Evolutionary conservation across 1,140 invertebrate species (phyloP), one percentile per base, ranked within the genome.

Genomic region (Nasonia longicornis): DNA sequence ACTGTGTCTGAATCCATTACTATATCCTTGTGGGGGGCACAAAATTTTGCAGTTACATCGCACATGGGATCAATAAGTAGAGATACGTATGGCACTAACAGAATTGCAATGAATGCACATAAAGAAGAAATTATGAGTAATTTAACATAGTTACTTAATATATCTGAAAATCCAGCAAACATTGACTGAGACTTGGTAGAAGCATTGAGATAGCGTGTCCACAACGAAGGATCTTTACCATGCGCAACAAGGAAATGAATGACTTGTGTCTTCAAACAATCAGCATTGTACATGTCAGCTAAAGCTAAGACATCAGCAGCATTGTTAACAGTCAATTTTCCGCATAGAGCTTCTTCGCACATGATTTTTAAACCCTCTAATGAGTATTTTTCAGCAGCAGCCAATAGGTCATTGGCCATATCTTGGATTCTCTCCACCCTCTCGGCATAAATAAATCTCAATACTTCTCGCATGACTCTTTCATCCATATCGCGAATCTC

Each of bases 341-440:
- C 95, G 92, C 98, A 99, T 71, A 99, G 92, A 70, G 98, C 97
- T 91, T 99, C 98, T 91, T 99, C 98, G 92, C 98, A 99, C 97
- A 99, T 98, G 82, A 99, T 97, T 94, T 99, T 99, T 90, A 99
- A 93, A 92, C 98, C 94, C 88, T 99, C 98, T 77, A 99, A 91
- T 85, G 98, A 97, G 91, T 98, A 98, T 94, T 99, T 31, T 88
- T 85, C 76, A 73, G 98, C 98, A 84, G 98, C 98, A 66, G 98
- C 98, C 87, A 99, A 91, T 82, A 99, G 92, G 92, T 98, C 97
- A 90, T 98, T 97, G 66, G 98, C 97, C 97, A 99, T 98, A 91
- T 98, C 98, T 89, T 99, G 97, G 82, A 99, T 92, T 90, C 98
- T 98, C 64, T 96, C 94, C 73, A 97, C 96, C 90, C 97, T 96